Conservation (phyloP, 2,888 invertebrate genomes). For the Eristalinus sepulchralis region DNA sequence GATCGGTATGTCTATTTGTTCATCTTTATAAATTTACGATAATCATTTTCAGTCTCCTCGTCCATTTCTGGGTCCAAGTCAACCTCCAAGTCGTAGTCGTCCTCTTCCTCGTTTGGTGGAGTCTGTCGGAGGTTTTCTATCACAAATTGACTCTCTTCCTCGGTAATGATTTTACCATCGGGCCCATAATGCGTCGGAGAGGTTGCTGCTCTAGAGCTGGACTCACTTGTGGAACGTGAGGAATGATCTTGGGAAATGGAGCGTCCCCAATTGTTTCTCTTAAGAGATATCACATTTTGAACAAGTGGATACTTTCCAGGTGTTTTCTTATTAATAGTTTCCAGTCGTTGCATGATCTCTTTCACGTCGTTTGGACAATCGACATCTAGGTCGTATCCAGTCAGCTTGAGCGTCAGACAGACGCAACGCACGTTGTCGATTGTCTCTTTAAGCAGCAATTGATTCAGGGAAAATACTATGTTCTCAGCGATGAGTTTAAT, state of each 20-base stretch:
- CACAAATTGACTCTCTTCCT: conserved; percentile 91
- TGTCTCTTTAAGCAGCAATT: conserved; percentile 85
- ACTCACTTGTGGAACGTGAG: conserved; percentile 74
- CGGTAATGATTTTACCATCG: conserved; percentile 88
- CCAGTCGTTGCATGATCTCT: conserved; percentile 76
- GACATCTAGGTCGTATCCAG: conserved; percentile 80
- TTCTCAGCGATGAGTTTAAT: conserved; percentile 83
- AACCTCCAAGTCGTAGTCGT: conserved; percentile 81
- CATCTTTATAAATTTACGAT: conserved; percentile 82
- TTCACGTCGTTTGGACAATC: conserved; percentile 79
- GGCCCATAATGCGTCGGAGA: conserved; percentile 89
- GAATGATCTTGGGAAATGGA: conserved; percentile 73
- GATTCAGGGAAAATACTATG: conserved; percentile 86
- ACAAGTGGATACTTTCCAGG: conserved; percentile 79
- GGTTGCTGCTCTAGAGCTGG: conserved; percentile 75
- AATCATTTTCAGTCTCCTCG: conserved; percentile 84
- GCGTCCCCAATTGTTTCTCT: conserved; percentile 80
- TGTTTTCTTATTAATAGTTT: conserved; percentile 75
- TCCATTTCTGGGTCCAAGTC: conserved; percentile 84
- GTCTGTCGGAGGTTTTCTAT: conserved; percentile 76
- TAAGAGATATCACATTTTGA: conserved; percentile 79
- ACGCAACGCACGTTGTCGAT: conserved; percentile 90
- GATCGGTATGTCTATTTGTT: background rate
- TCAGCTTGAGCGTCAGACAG: conserved; percentile 86
- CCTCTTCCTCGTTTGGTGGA: conserved; percentile 76